phyloP scores from a whole-genome alignment of 2,113 vertebrate genomes.

The Tyrannus savana region DNA sequence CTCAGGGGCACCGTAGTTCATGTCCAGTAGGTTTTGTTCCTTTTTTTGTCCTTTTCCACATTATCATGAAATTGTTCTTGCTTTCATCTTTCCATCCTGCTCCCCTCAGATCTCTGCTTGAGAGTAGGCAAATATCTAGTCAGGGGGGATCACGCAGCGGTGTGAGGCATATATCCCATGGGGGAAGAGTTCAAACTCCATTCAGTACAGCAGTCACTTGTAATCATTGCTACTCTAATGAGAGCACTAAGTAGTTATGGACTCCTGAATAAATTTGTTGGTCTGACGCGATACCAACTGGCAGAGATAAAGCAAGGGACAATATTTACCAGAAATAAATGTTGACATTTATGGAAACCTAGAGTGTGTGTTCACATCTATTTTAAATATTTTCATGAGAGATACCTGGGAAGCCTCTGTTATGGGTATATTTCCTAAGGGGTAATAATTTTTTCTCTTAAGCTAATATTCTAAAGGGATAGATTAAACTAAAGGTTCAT shows the following conservation, averaged over 20 bases:
- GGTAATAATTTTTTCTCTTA: background rate
- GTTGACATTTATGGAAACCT: conserved; percentile 2
- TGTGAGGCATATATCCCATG: background rate
- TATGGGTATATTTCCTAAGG: background rate
- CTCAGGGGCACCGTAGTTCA: background rate
- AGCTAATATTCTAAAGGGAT: background rate
- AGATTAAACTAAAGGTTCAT: conserved; percentile 44
- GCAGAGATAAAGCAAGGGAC: background rate
- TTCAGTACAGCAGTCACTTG: background rate
- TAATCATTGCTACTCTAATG: background rate
- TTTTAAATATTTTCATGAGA: background rate
- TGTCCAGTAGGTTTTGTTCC: background rate
- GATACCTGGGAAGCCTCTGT: background rate
- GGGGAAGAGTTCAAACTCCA: background rate
- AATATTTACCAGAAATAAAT: background rate
- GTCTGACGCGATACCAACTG: background rate
- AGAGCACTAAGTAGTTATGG: background rate
- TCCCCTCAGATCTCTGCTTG: background rate
- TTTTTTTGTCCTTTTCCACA: background rate
- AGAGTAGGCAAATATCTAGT: background rate
- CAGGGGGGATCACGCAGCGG: background rate
- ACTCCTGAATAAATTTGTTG: conserved; percentile 9
- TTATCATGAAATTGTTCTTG: background rate
- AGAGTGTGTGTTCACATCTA: background rate
- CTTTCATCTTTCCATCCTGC: background rate